phyloP scores from a whole-genome alignment of 2,113 vertebrate genomes.

The Triplophysa dalaica region DNA sequence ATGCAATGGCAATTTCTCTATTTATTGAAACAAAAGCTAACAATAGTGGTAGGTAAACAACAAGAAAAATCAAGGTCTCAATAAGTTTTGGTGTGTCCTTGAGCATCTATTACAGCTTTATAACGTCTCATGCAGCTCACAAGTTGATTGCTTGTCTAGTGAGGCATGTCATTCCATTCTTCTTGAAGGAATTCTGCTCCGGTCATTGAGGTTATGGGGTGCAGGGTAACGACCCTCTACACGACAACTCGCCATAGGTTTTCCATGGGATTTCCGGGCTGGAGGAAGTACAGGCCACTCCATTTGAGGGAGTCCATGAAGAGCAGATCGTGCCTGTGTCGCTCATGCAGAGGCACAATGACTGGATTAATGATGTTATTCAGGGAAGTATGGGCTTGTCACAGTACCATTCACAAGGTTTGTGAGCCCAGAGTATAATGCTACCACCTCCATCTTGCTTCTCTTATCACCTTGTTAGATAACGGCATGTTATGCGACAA shows the following conservation, averaged over 20 bases:
- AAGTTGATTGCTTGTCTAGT: not conserved
- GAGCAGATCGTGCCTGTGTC: not conserved
- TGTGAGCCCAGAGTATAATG: slow-evolving; percentile 32
- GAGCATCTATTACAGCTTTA: slow-evolving; percentile 39
- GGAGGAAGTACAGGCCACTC: slow-evolving; percentile 3
- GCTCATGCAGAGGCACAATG: slow-evolving; percentile 7
- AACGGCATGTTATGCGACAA: too few species aligned
- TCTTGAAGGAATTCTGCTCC: not conserved
- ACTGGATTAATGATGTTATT: slow-evolving; percentile 38
- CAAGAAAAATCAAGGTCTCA: not conserved
- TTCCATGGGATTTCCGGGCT: too few species aligned
- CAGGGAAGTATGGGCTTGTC: slow-evolving; percentile 26
- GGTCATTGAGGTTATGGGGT: slow-evolving; percentile 23
- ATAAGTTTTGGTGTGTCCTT: slow-evolving; percentile 12
- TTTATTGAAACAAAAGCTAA: slow-evolving; percentile 13
- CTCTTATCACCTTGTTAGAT: too few species aligned
- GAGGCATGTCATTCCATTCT: slow-evolving; percentile 5
- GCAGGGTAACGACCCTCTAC: slow-evolving; percentile 17
- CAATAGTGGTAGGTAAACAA: too few species aligned
- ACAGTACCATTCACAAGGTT: not conserved
- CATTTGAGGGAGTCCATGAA: slow-evolving; percentile 23
- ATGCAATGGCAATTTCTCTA: slow-evolving; percentile 22
- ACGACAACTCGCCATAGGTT: not conserved
- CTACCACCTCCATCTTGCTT: not conserved
- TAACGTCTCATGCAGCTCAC: slow-evolving; percentile 19